Percentiles rank a stretch among this genome's conserved stretches.
These are phyloP conservation scores for Numenius phaeopus DNA, from an alignment of 2,797 vertebrate species.

Conservation along the genomic window DNA sequence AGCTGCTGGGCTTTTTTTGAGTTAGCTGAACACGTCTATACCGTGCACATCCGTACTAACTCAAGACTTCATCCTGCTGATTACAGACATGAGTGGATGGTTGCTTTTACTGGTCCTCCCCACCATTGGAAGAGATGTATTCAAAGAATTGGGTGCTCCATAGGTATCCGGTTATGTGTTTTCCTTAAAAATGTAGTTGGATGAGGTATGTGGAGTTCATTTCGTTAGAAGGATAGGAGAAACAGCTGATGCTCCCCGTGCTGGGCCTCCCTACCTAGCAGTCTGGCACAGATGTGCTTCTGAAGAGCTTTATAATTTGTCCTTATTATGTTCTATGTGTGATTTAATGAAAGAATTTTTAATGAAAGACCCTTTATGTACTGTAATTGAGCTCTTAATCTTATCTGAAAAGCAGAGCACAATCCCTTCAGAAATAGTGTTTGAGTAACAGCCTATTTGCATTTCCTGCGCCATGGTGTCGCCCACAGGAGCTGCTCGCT, in stretches of 20 bases:
- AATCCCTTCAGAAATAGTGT: not conserved
- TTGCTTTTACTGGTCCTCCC: not conserved
- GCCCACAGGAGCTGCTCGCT: not conserved
- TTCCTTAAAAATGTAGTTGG: not conserved
- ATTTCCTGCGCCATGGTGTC: not conserved
- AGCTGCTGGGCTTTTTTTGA: not conserved
- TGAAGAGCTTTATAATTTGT: slow-evolving; percentile 19
- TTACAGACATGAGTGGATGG: not conserved
- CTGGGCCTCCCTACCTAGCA: not conserved
- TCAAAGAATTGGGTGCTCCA: not conserved
- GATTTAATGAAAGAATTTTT: slow-evolving; percentile 18
- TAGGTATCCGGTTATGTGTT: not conserved
- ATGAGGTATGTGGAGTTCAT: not conserved
- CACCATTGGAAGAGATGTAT: not conserved
- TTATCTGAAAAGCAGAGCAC: slow-evolving; percentile 30
- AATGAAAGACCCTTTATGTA: slow-evolving; percentile 31
- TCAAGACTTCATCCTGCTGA: rapidly evolving
- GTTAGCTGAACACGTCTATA: not conserved
- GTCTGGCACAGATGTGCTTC: not conserved
- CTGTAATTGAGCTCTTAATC: slow-evolving; percentile 55
- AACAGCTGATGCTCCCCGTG: not conserved
- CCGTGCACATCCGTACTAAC: no score
- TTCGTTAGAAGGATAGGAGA: not conserved
- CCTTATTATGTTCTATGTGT: slow-evolving; percentile 18
- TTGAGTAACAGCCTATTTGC: not conserved